Evolutionary conservation across 2,113 vertebrate genomes (phyloP).

Genomic region (Anoplopoma fimbria): DNA sequence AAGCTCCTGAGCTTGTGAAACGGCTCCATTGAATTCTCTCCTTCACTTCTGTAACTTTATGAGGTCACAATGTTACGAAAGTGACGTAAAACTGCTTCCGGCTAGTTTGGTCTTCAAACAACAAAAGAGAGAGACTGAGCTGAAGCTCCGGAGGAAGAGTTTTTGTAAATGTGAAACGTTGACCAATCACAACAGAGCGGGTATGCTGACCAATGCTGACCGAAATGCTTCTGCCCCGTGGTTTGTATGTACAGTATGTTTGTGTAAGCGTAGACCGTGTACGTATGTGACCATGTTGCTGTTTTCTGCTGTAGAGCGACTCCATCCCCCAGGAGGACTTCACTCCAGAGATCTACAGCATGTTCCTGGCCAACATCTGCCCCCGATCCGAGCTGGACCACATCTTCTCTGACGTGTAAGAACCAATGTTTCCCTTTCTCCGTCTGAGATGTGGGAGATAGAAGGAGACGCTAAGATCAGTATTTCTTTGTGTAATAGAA

Average conservation of each 20-base stretch:
- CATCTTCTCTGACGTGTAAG: constrained; percentile 98
- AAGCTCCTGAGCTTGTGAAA: too few species aligned
- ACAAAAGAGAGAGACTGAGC: too few species aligned
- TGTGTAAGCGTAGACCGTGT: background rate
- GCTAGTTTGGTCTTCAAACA: too few species aligned
- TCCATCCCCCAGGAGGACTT: constrained; percentile 95
- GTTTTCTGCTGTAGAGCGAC: constrained; percentile 87
- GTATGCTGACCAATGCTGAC: too few species aligned
- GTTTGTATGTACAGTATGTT: background rate
- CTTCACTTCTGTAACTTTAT: too few species aligned
- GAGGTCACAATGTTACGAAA: too few species aligned
- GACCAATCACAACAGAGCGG: too few species aligned
- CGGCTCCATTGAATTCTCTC: too few species aligned
- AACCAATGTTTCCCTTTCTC: background rate
- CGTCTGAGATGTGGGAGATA: too few species aligned
- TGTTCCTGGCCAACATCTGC: constrained; percentile 94
- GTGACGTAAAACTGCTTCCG: too few species aligned
- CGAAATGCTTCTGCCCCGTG: background rate
- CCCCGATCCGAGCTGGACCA: constrained; percentile 95
- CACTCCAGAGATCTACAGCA: constrained; percentile 91
- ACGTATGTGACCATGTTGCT: constrained; percentile 22
- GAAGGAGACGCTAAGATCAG: background rate
- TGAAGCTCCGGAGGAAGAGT: too few species aligned
- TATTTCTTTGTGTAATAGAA: background rate
- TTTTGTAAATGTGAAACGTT: too few species aligned